Base-by-base conservation (phyloP, 2,888 invertebrate species). In the Nemurella pictetii region DNA sequence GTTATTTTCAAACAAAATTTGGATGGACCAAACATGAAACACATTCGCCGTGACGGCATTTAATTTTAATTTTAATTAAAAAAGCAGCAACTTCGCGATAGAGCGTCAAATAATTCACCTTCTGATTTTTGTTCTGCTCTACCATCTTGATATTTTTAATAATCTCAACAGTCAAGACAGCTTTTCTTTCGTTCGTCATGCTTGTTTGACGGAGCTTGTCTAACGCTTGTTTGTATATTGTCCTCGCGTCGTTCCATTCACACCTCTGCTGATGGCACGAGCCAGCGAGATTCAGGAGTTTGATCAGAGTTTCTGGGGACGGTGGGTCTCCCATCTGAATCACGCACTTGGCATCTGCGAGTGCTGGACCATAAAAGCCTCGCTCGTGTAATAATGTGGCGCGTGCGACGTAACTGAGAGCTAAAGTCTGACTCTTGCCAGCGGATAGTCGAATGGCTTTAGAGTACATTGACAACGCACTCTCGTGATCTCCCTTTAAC, bases 151-250 rank as follows among this genome's bases (percentile, higher is more conserved):
- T 27, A 0, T 29, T 36, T 28, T 83, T 75, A 4, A 85, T 30
- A 36, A 83, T 77, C 3, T 25, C 36, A 0, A 27, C n/a, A 74
- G 27, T 29, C 0, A 80, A 29, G 2, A 5, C 4, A 29, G 85
- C 83, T 55, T 83, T 85, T 7, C 27, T 20, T 0, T 85, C 83
- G 72, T 85, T 78, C 1, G 20, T 30, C 0, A 85, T 5, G n/a
- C 27, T 36, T 26, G 83, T 77, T 72, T 27, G n/a, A 26, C 35
- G 75, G 4, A 85, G 29, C 72, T 15, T 25, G 9, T 85, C 30
- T 30, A 85, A 27, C 12, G 85, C 83, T 2, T 77, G 74, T 27
- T 85, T 26, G 5, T 78, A 72, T 0, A 7, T 15, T 2, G 36
- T 28, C 15, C 75, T 82, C 30, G 77, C 85, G 5, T 35, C 73